Conservation (phyloP, 2,888 invertebrate genomes). For the Pasiphila rectangulata region DNA sequence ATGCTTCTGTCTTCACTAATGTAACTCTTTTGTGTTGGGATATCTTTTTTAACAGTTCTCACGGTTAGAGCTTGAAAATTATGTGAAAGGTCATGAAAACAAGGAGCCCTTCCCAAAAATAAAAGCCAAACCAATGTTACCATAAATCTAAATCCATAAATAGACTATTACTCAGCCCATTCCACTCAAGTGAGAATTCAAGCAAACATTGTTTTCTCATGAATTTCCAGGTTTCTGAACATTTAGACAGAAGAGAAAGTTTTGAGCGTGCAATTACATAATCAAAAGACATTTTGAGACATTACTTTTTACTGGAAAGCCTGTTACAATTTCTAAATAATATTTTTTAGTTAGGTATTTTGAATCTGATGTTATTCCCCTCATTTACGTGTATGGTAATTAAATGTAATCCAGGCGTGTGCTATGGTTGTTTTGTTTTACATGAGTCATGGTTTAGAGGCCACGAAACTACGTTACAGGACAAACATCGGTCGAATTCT, state of each 20-base stretch:
- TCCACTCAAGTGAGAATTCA: background rate
- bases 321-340: background rate
- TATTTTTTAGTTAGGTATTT: background rate
- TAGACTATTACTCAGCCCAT: slow-evolving; percentile 17
- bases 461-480: slow-evolving; percentile 27
- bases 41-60: too few species aligned
- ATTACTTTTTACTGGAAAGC: slow-evolving; percentile 11
- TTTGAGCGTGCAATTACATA: slow-evolving; percentile 42
- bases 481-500: slow-evolving; percentile 38
- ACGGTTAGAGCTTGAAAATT: too few species aligned
- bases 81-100: too few species aligned
- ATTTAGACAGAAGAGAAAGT: slow-evolving; percentile 26
- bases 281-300: slow-evolving; percentile 31
- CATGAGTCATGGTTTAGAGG: slow-evolving; percentile 36
- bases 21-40: too few species aligned
- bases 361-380: background rate
- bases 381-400: background rate
- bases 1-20: too few species aligned
- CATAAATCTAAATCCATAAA: slow-evolving; percentile 1
- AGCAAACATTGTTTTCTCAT: background rate
- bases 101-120: too few species aligned
- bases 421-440: slow-evolving; percentile 22
- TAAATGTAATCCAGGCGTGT: slow-evolving; percentile 8
- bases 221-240: background rate
- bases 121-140: too few species aligned